Percentiles rank a stretch among this genome's conserved stretches.
These are phyloP conservation scores for Sapajus apella DNA, from an alignment of 2,113 vertebrate species.

Conservation along the genomic window DNA sequence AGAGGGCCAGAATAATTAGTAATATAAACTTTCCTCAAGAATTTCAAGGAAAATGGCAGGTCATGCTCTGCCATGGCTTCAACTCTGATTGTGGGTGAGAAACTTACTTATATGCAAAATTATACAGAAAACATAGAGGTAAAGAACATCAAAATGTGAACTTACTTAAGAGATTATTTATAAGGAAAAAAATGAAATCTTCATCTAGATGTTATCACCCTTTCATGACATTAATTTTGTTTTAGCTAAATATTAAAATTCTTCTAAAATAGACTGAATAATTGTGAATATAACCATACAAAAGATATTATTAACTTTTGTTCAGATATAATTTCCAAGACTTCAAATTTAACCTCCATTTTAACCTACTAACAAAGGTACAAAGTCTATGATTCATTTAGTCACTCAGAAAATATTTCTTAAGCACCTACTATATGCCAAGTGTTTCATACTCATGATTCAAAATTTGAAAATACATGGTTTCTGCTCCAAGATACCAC, in stretches of 20 bases:
- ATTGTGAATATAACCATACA: not conserved
- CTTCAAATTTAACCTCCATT: constrained; percentile 5
- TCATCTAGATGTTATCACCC: not conserved
- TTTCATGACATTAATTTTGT: not conserved
- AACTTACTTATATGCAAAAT: not conserved
- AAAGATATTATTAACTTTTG: constrained; percentile 1
- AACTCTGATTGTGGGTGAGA: not conserved
- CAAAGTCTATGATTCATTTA: not conserved
- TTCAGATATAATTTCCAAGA: not conserved
- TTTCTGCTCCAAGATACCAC: not conserved
- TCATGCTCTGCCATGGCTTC: not conserved
- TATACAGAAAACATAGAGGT: not conserved
- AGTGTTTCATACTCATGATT: not conserved
- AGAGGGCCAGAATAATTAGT: not conserved
- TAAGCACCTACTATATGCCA: not conserved
- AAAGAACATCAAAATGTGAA: not conserved
- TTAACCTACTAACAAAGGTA: not conserved
- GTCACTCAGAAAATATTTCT: not conserved
- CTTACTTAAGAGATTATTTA: not conserved
- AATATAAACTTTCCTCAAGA: not conserved
- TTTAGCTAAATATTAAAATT: not conserved
- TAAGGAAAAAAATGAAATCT: not conserved
- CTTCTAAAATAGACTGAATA: not conserved
- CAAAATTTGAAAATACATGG: not conserved
- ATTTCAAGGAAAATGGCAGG: not conserved